Conservation (phyloP, 2,113 vertebrate genomes). For the Ctenomys sociabilis region DNA sequence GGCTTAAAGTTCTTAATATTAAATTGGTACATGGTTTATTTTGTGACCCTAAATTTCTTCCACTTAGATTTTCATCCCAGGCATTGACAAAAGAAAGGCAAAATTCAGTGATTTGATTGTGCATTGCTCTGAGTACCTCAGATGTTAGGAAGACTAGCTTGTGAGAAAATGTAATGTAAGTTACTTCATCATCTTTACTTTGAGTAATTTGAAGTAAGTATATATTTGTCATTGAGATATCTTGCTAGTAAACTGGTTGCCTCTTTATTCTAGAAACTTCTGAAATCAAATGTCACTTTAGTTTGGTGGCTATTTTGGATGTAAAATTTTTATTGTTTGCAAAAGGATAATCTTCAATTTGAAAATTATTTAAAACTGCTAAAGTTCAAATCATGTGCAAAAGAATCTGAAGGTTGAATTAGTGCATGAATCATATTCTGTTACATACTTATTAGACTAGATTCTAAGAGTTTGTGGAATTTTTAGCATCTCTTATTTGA, state of each 20-base stretch:
- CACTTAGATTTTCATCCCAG: background rate
- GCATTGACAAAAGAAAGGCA: background rate
- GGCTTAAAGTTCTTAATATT: background rate
- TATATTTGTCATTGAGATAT: background rate
- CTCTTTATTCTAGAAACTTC: background rate
- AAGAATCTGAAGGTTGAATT: background rate
- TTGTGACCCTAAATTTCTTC: background rate
- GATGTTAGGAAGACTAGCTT: background rate
- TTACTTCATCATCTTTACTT: constrained; percentile 3
- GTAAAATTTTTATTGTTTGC: background rate
- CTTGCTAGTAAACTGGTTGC: background rate
- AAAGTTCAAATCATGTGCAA: background rate
- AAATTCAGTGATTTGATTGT: background rate
- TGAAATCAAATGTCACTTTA: constrained; percentile 2
- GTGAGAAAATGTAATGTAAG: background rate
- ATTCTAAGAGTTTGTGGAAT: background rate
- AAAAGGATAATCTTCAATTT: background rate
- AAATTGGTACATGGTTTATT: background rate
- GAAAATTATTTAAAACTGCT: background rate
- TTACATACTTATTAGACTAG: background rate
- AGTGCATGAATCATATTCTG: background rate
- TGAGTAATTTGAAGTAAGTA: background rate
- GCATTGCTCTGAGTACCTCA: background rate
- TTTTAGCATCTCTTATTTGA: constrained; percentile 1
- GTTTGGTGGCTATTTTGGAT: background rate